Evolutionary conservation across 1,140 invertebrate genomes (phyloP).

Genomic region (Triops cancriformis): DNA sequence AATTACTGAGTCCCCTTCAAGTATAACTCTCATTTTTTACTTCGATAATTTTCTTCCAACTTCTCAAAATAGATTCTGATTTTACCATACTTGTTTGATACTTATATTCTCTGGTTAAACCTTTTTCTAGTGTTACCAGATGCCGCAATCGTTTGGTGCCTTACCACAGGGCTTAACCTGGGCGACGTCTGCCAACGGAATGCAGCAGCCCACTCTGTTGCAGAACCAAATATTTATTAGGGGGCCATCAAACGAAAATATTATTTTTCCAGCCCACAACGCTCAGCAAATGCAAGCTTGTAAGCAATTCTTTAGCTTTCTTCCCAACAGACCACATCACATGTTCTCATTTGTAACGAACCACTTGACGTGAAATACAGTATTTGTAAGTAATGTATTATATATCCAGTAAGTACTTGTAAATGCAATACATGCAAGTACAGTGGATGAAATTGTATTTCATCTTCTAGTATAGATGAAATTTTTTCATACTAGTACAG

Average conservation of each 20-base stretch:
- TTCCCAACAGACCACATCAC: too few relatives aligned
- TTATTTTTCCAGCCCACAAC: slow-evolving; percentile 78
- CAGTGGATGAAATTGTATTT: too few relatives aligned
- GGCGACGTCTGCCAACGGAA: slow-evolving; percentile 37
- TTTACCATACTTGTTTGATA: neutral
- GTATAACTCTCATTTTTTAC: slow-evolving; percentile 47
- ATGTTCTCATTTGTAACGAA: neutral
- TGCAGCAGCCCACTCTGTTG: slow-evolving; percentile 53
- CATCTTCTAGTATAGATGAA: too few relatives aligned
- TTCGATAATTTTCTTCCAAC: slow-evolving; percentile 34
- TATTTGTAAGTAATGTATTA: too few relatives aligned
- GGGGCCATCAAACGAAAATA: slow-evolving; percentile 63
- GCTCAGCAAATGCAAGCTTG: slow-evolving; percentile 39
- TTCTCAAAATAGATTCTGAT: neutral
- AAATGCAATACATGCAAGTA: too few relatives aligned
- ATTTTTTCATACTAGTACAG: too few relatives aligned
- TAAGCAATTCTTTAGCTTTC: neutral
- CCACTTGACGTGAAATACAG: too few relatives aligned
- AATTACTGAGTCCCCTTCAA: slow-evolving; percentile 55
- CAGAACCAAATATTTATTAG: slow-evolving; percentile 75
- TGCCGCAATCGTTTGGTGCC: slow-evolving; percentile 40
- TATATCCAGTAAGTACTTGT: too few relatives aligned
- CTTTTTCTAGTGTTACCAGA: slow-evolving; percentile 20
- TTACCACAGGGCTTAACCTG: slow-evolving; percentile 58
- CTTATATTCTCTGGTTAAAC: neutral